Conservation (phyloP, 2,888 invertebrate genomes). For the Drosophila paracracens region DNA sequence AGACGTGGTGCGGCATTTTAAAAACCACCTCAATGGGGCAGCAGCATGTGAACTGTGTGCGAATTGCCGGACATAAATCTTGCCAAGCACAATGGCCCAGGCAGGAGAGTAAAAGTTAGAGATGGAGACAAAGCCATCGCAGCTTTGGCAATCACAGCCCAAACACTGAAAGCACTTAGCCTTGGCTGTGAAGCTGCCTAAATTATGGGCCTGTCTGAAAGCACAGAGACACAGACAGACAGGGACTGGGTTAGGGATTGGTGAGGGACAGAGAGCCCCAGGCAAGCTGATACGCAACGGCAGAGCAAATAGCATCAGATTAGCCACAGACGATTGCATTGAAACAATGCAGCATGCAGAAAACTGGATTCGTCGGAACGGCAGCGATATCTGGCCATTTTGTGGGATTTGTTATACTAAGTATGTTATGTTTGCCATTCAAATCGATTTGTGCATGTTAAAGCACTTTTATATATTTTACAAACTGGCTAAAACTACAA, state of each 20-base stretch:
- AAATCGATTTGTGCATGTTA: constrained; percentile 44
- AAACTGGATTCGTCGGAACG: neutral
- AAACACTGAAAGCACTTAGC: constrained; percentile 72
- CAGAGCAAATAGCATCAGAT: constrained; percentile 68
- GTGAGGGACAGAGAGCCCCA: neutral
- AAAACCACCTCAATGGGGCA: constrained; percentile 17
- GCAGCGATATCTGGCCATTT: constrained; percentile 26
- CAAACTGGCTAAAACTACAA: constrained; percentile 26
- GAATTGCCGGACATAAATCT: constrained; percentile 64
- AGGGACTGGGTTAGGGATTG: neutral
- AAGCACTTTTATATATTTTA: constrained; percentile 13
- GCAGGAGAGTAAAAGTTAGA: constrained; percentile 17
- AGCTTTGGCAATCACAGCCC: constrained; percentile 32
- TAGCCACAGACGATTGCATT: constrained; percentile 79
- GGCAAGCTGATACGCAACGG: constrained; percentile 23
- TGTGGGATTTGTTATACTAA: constrained; percentile 25
- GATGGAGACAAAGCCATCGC: constrained; percentile 34
- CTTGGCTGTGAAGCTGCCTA: constrained; percentile 56
- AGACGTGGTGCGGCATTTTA: constrained; percentile 37
- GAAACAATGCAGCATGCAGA: constrained; percentile 67
- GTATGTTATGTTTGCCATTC: constrained; percentile 46
- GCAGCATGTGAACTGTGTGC: constrained; percentile 56
- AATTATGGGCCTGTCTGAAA: constrained; percentile 70
- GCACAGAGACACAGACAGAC: constrained; percentile 38
- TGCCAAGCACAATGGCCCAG: constrained; percentile 44